Evolutionary conservation across 2,888 invertebrate genomes (phyloP).

Genomic region (Eugnorisma glareosa): DNA sequence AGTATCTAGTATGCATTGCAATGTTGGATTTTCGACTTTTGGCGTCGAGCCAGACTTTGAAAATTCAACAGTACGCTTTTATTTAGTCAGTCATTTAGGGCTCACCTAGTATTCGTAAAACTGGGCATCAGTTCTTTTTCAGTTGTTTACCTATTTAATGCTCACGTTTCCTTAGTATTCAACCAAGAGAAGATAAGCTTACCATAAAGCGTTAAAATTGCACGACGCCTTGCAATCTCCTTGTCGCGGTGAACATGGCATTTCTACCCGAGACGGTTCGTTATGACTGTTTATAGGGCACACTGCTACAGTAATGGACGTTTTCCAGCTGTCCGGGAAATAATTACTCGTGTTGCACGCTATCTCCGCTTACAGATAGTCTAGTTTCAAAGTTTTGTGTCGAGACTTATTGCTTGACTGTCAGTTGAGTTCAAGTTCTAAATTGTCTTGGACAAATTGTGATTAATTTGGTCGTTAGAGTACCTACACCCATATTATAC

Average conservation of each 20-base stretch:
- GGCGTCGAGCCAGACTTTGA: not conserved
- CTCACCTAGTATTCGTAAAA: too few species aligned
- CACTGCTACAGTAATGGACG: constrained; percentile 27
- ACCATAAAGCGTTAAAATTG: constrained; percentile 29
- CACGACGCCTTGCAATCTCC: constrained; percentile 20
- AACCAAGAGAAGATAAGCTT: not conserved
- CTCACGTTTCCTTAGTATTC: not conserved
- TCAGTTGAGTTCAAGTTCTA: not conserved
- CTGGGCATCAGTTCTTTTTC: not conserved
- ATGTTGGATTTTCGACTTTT: too few species aligned
- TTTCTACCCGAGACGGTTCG: constrained; percentile 37
- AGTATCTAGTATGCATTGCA: too few species aligned
- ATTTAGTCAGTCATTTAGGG: too few species aligned
- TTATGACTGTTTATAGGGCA: constrained; percentile 45
- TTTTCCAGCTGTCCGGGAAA: constrained; percentile 36
- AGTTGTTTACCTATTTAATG: not conserved
- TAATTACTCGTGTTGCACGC: constrained; percentile 41
- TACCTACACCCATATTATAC: not conserved
- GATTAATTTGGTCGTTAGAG: not conserved
- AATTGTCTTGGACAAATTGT: not conserved
- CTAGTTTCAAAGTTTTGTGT: constrained; percentile 17
- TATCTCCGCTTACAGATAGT: constrained; percentile 20
- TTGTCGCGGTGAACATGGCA: constrained; percentile 32
- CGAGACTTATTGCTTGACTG: not conserved
- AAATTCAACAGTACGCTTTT: too few species aligned